Conservation (phyloP, 2,113 vertebrate species). For the Acanthisitta chloris region DNA sequence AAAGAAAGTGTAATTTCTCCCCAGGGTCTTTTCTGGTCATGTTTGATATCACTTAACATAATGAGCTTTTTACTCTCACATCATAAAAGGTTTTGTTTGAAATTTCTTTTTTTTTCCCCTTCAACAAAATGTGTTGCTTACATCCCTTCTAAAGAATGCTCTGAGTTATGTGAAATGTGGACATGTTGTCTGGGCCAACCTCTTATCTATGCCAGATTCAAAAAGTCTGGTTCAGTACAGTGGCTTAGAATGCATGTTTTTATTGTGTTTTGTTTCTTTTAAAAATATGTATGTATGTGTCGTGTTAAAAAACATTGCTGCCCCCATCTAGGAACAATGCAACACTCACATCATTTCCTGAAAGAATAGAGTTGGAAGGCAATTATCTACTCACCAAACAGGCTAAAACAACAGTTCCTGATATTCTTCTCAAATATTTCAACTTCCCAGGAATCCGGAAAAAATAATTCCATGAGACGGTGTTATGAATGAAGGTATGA, state of each 20-base stretch:
- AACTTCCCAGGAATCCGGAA: conserved; percentile 86
- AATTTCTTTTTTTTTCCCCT: conserved; percentile 12
- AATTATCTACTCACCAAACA: conserved; percentile 79
- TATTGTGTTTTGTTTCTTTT: conserved; percentile 66
- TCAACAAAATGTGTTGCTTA: conserved; percentile 68
- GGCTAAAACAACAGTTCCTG: conserved; percentile 82
- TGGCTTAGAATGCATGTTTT: conserved; percentile 37
- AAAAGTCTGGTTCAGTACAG: conserved; percentile 63
- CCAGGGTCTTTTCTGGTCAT: conserved; percentile 55
- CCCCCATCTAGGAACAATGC: conserved; percentile 72
- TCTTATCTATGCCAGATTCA: conserved; percentile 72
- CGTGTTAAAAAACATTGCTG: conserved; percentile 58
- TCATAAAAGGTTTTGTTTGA: conserved; percentile 66
- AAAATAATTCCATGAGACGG: conserved; percentile 80
- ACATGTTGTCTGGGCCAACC: conserved; percentile 69
- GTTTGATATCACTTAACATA: conserved; percentile 65
- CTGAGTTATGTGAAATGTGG: conserved; percentile 59
- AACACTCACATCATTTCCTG: conserved; percentile 80
- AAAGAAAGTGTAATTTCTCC: conserved; percentile 55
- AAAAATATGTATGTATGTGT: conserved; percentile 41
- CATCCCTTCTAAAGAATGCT: conserved; percentile 68
- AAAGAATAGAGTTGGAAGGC: conserved; percentile 75
- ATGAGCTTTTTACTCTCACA: conserved; percentile 54
- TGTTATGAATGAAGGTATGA: conserved; percentile 77
- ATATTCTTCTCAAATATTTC: conserved; percentile 83